phyloP scores from a whole-genome alignment of 2,888 invertebrate species.

The Drosophila helvetica region DNA sequence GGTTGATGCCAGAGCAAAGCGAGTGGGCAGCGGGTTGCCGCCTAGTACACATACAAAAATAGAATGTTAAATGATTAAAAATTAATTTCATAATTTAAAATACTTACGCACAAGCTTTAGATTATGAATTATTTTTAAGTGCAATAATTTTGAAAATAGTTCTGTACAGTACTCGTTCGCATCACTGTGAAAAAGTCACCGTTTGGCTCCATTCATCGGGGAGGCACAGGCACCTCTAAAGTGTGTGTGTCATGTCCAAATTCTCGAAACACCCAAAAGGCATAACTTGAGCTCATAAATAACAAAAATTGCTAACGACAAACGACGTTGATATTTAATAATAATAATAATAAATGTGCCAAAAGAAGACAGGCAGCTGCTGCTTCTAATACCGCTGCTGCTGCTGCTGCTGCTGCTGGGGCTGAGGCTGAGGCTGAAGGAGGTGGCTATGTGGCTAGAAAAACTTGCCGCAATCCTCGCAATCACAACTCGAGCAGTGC shows the following conservation, averaged over 20 bases:
- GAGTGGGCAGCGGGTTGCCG: too few species aligned
- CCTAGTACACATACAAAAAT: too few species aligned
- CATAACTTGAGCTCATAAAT: slow-evolving; percentile 77
- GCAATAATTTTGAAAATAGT: too few species aligned
- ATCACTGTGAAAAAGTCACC: slow-evolving; percentile 8
- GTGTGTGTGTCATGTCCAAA: slow-evolving; percentile 53
- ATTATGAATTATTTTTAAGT: too few species aligned
- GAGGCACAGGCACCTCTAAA: slow-evolving; percentile 28
- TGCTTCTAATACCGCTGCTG: slow-evolving; percentile 7
- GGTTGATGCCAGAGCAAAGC: too few species aligned
- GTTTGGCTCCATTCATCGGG: slow-evolving; percentile 23
- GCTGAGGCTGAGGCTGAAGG: slow-evolving; percentile 23
- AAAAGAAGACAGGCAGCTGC: slow-evolving; percentile 63
- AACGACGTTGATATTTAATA: slow-evolving; percentile 74
- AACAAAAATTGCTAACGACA: slow-evolving; percentile 76
- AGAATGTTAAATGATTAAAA: too few species aligned
- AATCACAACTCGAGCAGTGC: slow-evolving; percentile 77
- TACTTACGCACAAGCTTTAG: too few species aligned
- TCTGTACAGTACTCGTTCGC: not conserved
- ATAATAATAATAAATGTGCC: slow-evolving; percentile 75
- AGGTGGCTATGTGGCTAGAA: slow-evolving; percentile 28
- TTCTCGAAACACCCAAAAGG: slow-evolving; percentile 78
- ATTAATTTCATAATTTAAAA: too few species aligned
- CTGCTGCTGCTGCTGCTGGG: slow-evolving; percentile 19
- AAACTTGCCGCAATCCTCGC: slow-evolving; percentile 61